Evolutionary conservation across 30 jellyfish, hydroid and myxozoan genomes (phyloP).

Genomic region (Hydractinia echinata): DNA sequence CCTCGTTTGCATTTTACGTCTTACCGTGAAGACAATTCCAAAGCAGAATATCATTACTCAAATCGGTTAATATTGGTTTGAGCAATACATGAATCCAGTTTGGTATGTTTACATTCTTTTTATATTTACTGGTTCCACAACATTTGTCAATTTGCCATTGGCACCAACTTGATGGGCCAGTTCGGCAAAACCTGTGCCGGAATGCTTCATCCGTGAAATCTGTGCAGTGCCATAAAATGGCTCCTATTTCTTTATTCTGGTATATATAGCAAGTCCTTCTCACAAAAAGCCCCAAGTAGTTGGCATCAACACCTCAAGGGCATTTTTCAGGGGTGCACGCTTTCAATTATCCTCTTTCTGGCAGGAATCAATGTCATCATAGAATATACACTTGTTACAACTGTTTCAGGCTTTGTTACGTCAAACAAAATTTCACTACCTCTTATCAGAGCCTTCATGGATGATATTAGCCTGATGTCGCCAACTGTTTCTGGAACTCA

Average conservation of each 20-base stretch:
- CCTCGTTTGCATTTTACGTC: slow-evolving; percentile 7
- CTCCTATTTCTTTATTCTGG: not conserved
- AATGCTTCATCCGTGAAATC: not conserved
- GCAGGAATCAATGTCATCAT: too few species aligned
- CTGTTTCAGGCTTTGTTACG: too few species aligned
- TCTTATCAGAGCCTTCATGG: too few species aligned
- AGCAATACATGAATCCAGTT: not conserved
- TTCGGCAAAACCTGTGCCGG: not conserved
- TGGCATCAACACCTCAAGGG: too few species aligned
- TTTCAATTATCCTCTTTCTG: too few species aligned
- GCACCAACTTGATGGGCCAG: not conserved
- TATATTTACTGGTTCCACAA: not conserved
- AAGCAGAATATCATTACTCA: not conserved
- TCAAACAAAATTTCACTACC: too few species aligned
- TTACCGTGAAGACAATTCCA: not conserved
- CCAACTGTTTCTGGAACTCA: too few species aligned
- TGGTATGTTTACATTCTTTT: slow-evolving; percentile 1
- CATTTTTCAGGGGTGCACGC: too few species aligned
- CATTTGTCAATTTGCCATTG: not conserved
- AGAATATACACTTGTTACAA: too few species aligned
- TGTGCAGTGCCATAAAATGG: slow-evolving; percentile 9
- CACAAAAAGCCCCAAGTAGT: too few species aligned
- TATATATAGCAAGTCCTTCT: too few species aligned
- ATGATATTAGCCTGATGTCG: too few species aligned
- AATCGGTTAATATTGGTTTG: not conserved